Conservation (phyloP, 2,113 vertebrate species). For the Tragulus kanchil region DNA sequence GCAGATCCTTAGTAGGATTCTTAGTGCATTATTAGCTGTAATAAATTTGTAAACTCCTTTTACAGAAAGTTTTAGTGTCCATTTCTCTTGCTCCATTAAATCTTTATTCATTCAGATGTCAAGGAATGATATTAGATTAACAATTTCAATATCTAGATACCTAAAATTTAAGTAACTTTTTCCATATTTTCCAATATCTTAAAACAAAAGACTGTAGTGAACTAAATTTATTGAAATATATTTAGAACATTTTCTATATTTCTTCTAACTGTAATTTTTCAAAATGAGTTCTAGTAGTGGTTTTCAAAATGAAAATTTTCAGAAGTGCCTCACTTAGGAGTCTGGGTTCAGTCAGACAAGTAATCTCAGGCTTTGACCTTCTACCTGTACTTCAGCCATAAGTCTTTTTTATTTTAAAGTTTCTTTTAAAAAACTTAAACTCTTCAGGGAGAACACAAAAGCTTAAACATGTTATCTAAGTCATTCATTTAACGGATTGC, state of each 20-base stretch:
- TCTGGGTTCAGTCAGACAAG: not conserved
- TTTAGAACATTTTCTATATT: not conserved
- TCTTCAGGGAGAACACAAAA: constrained; percentile 44
- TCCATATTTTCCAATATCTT: not conserved
- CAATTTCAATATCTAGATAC: not conserved
- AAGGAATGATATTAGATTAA: constrained; percentile 4
- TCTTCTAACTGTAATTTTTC: constrained; percentile 11
- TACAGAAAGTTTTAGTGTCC: not conserved
- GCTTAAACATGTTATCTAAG: not conserved
- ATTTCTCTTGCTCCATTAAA: not conserved
- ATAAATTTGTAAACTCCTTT: constrained; percentile 9
- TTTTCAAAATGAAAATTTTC: not conserved
- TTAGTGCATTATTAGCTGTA: not conserved
- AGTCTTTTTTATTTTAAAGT: not conserved
- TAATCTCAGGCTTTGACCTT: not conserved
- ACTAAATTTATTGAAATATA: constrained; percentile 10
- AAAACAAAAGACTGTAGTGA: not conserved
- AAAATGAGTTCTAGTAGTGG: not conserved
- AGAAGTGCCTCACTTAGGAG: not conserved
- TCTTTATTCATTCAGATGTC: not conserved
- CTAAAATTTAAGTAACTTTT: constrained; percentile 21
- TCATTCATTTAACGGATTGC: not conserved
- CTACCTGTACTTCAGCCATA: not conserved
- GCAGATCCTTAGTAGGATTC: not conserved
- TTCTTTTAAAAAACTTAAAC: not conserved